Evolutionary conservation across 2,797 vertebrate genomes (phyloP).

Genomic region (Caiman crocodilus): DNA sequence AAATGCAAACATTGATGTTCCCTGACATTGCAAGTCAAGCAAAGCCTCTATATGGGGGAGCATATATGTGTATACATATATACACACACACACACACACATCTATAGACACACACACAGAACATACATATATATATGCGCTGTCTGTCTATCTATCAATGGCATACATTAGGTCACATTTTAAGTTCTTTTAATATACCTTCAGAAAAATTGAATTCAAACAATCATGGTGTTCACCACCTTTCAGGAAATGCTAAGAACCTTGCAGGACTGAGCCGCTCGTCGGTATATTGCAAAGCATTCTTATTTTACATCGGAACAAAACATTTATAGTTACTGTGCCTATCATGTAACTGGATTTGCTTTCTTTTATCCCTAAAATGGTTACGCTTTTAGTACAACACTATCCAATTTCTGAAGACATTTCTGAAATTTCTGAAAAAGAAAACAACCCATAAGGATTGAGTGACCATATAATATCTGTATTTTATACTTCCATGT

Average conservation of each 20-base stretch:
- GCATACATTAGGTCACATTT: background rate
- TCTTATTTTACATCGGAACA: accelerated
- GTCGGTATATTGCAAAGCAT: background rate
- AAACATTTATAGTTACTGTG: background rate
- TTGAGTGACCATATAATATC: background rate
- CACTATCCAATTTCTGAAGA: background rate
- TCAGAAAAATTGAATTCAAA: background rate
- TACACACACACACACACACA: too few species aligned
- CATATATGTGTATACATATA: too few species aligned
- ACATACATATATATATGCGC: too few species aligned
- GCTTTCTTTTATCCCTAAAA: background rate
- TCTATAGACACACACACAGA: too few species aligned
- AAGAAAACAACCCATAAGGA: background rate
- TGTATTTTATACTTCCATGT: background rate
- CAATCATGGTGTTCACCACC: background rate
- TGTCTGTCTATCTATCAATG: too few species aligned
- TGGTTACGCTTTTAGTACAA: background rate
- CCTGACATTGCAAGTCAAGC: background rate
- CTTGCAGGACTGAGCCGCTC: accelerated
- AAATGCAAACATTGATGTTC: background rate
- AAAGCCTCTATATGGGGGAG: background rate
- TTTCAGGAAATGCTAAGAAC: background rate
- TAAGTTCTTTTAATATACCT: background rate
- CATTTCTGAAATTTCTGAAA: background rate
- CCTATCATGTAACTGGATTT: background rate